A percentile compares a stretch with the other conserved stretches of the same genome.
phyloP scores from a whole-genome alignment of 2,797 vertebrate genomes.

The Chanos chanos region DNA sequence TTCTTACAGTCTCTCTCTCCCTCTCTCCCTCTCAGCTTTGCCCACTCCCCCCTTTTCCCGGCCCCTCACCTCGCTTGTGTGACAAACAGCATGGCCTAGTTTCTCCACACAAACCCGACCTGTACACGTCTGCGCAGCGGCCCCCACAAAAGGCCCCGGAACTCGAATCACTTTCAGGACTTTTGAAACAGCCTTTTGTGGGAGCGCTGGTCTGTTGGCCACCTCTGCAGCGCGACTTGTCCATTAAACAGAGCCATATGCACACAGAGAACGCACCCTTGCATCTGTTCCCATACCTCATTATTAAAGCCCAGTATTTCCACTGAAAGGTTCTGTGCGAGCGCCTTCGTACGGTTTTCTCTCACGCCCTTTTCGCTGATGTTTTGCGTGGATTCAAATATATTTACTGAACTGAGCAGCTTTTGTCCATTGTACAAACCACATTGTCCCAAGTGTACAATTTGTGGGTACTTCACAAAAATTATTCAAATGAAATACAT shows the following conservation, averaged over 20 bases:
- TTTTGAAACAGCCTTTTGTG: slow-evolving; percentile 35
- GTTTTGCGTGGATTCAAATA: too few relatives aligned
- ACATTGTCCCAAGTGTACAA: too few relatives aligned
- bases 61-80: slow-evolving; percentile 30
- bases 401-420: too few relatives aligned
- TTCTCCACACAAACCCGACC: slow-evolving; percentile 34
- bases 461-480: too few relatives aligned
- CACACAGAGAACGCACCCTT: too few relatives aligned
- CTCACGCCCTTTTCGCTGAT: too few relatives aligned
- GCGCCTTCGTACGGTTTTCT: too few relatives aligned
- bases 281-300: too few relatives aligned
- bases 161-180: slow-evolving; percentile 22
- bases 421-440: too few relatives aligned
- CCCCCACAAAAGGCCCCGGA: slow-evolving; percentile 26
- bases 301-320: too few relatives aligned
- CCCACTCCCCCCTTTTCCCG: slow-evolving; percentile 9
- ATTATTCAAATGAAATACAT: too few relatives aligned
- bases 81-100: slow-evolving; percentile 32
- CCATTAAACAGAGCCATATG: slow-evolving; percentile 14
- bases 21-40: background rate
- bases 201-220: background rate
- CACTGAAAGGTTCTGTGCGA: too few relatives aligned
- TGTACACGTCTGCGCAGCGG: slow-evolving; percentile 21
- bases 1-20: background rate
- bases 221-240: slow-evolving; percentile 10